A percentile compares a stretch with the other conserved stretches of the same genome.
Evolutionary conservation across 1,140 invertebrate genomes (phyloP).

Genomic region (Drosophila azteca): DNA sequence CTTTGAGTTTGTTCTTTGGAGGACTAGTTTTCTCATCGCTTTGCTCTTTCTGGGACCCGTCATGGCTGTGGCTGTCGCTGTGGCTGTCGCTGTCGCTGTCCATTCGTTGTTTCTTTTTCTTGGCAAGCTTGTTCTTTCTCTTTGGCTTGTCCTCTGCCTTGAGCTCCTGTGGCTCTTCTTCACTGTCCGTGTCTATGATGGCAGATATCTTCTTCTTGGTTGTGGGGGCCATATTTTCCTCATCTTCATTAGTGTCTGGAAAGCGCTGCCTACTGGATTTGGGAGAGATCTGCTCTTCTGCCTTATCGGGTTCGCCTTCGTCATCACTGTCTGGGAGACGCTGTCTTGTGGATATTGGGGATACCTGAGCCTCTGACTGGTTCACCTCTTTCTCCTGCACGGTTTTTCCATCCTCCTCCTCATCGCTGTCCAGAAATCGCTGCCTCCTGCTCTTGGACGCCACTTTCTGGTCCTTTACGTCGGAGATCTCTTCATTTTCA

Average conservation of each 20-base stretch:
- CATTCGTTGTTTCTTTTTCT: conserved; percentile 30
- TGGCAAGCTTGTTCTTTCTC: conserved; percentile 6
- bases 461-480: conserved; percentile 16
- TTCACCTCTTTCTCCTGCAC: not conserved
- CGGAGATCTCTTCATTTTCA: conserved; percentile 49
- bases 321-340: not conserved
- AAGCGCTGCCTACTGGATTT: not conserved
- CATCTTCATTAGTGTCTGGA: not conserved
- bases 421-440: conserved; percentile 11
- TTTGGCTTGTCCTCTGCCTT: conserved; percentile 7
- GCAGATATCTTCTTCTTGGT: conserved; percentile 43
- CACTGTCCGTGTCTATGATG: conserved; percentile 59
- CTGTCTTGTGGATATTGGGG: conserved; percentile 1
- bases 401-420: conserved; percentile 5
- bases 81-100: conserved; percentile 33
- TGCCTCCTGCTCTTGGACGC: conserved; percentile 16
- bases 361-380: not conserved
- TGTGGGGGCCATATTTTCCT: conserved; percentile 3
- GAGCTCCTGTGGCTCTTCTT: conserved; percentile 14
- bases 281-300: not conserved
- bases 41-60: conserved; percentile 8
- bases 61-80: conserved; percentile 37
- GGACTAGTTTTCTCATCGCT: conserved; percentile 2
- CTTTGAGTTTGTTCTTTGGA: conserved; percentile 41
- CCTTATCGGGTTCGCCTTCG: conserved; percentile 9